Conservation (phyloP, 1,140 invertebrate genomes). For the Pantala flavescens region DNA sequence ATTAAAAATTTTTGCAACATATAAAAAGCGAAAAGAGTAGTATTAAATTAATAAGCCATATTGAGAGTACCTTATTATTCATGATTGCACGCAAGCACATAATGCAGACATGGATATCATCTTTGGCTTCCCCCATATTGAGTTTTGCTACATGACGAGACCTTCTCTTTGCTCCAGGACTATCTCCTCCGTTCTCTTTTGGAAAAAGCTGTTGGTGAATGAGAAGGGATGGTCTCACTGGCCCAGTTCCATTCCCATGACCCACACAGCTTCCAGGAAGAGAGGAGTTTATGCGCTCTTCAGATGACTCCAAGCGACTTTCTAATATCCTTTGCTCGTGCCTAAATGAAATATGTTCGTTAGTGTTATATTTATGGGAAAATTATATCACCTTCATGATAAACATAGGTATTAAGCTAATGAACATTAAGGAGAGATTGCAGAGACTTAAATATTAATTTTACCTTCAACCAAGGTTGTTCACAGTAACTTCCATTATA, state of each 20-base stretch:
- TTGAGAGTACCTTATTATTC: conserved; percentile 85
- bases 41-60: no score
- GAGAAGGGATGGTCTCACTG: background rate
- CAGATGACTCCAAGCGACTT: conserved; percentile 51
- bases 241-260: background rate
- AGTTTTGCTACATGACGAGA: conserved; percentile 77
- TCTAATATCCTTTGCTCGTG: conserved; percentile 70
- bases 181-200: conserved; percentile 47
- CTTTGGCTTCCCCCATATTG: conserved; percentile 95
- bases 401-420: no score
- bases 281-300: conserved; percentile 39
- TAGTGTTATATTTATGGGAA: background rate
- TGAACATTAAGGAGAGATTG: no score
- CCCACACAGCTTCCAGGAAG: background rate
- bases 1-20: no score
- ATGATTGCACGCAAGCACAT: conserved; percentile 98
- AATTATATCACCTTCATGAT: no score
- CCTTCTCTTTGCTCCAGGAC: conserved; percentile 58
- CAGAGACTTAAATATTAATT: no score
- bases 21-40: no score
- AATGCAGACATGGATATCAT: conserved; percentile 98
- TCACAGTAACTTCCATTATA: no score
- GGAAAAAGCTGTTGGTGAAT: conserved; percentile 33
- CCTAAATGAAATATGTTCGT: conserved; percentile 28
- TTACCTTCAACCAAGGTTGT: no score